Conservation (phyloP, 1,140 invertebrate genomes). For the Acromyrmex heyeri region DNA sequence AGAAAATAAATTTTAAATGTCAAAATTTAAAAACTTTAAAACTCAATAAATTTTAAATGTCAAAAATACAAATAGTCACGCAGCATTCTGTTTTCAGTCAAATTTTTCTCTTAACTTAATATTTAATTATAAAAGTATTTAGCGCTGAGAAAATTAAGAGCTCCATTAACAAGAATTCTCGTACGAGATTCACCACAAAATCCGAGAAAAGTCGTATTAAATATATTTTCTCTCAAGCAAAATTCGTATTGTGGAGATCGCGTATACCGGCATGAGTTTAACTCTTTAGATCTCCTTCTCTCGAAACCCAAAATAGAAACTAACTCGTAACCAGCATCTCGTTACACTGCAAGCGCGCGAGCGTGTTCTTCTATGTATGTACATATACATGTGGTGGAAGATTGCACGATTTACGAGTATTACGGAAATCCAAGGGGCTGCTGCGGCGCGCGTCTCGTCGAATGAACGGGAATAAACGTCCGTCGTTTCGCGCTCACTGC, state of each 20-base stretch:
- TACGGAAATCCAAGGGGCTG: constrained; percentile 50
- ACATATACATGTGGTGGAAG: not conserved
- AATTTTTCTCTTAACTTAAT: not conserved
- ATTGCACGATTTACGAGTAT: constrained; percentile 58
- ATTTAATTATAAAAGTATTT: constrained; percentile 12
- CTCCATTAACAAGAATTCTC: not conserved
- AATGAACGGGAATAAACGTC: constrained; percentile 60
- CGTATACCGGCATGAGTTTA: not conserved
- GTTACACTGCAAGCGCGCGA: not conserved
- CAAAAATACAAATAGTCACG: not conserved
- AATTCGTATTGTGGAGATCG: not conserved
- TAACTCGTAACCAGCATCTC: not conserved
- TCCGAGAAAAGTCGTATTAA: not conserved
- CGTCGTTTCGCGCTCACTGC: constrained; percentile 52
- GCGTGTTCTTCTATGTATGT: not conserved
- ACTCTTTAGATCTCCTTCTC: constrained; percentile 26
- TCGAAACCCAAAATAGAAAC: constrained; percentile 43
- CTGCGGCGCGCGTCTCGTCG: constrained; percentile 19
- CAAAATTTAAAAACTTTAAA: not conserved
- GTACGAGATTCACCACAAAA: not conserved
- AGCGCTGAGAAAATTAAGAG: not conserved
- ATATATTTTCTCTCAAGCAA: not conserved
- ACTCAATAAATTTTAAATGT: not conserved
- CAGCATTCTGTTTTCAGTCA: not conserved
- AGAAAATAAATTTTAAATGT: not conserved